Base-by-base conservation (phyloP, 2,888 invertebrate species). In the Ormyrus nitidulus region DNA sequence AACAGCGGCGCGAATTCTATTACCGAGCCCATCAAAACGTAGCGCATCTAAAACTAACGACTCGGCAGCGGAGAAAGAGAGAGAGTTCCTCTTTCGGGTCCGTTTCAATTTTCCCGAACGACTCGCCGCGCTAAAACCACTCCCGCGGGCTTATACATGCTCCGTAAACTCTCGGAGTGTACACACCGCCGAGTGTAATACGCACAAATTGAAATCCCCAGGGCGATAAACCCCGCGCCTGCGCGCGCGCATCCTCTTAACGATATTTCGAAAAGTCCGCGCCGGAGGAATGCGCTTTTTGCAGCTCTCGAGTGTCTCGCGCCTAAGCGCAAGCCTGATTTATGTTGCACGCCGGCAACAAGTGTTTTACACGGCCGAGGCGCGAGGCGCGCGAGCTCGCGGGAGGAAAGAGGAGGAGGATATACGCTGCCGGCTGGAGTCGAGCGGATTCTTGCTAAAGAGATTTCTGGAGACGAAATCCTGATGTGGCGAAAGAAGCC, bases 141-240 rank as follows among this genome's bases (percentile, higher is more conserved):
- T 19, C 44, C n/a, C 51, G n/a, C 58, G 56, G 53, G 19, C 19
- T 19, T 11, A 48, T 70, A 11, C 13, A 70, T 44, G n/a, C 8
- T 11, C 11, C 19, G 11, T 11, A 10, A n/a, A n/a, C 11, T 10
- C n/a, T 6, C n/a, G n/a, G 34, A 62, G 11, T 64, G 11, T 46
- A 64, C 48, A 64, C 51, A 19, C 19, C 19, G 2, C 19, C 19
- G 19, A 19, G 19, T 19, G 19, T 19, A 19, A 34, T 11, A 49
- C 76, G 61, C 69, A 58, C 74, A 74, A 76, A 76, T 76, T 69
- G 69, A 76, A 76, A 69, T 69, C 76, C 49, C 13, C 65, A 19
- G 65, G 13, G 19, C 58, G 65, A 64, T 64, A 62, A 62, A 54
- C 46, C 49, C 1, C 19, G 19, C 19, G 19, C 19, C 19, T 19